These are phyloP conservation scores for Drosophila peninsularis DNA, from an alignment of 2,888 invertebrate genomes.

Conservation along the genomic window DNA sequence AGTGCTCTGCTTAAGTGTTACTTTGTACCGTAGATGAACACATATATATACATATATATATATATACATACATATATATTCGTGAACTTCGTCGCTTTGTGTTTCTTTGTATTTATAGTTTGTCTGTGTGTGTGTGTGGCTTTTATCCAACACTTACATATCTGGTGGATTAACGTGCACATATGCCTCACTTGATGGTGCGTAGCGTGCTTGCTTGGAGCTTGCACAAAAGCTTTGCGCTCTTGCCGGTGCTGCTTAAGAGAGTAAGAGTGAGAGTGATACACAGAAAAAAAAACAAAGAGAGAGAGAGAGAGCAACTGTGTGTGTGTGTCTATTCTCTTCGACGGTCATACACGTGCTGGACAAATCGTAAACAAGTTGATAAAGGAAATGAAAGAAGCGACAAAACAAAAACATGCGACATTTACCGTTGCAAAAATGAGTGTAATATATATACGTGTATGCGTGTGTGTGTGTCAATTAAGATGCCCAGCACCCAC, in stretches of 20 bases:
- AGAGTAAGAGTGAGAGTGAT: constrained; percentile 26
- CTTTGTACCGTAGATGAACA: constrained; percentile 13
- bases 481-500: constrained; percentile 19
- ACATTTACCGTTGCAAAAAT: constrained; percentile 41
- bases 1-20: constrained; percentile 31
- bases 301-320: constrained; percentile 13
- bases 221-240: constrained; percentile 69
- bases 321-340: constrained; percentile 25
- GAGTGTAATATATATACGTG: constrained; percentile 20
- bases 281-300: constrained; percentile 12
- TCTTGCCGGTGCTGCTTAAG: constrained; percentile 65
- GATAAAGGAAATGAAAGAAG: constrained; percentile 51
- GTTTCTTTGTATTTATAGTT: constrained; percentile 12
- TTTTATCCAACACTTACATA: constrained; percentile 62
- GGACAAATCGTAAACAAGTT: constrained; percentile 71
- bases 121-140: constrained; percentile 9
- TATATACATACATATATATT: too few relatives aligned
- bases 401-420: constrained; percentile 56
- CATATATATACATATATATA: not conserved
- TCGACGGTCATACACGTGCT: constrained; percentile 65
- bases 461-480: constrained; percentile 36
- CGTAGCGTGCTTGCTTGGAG: constrained; percentile 67
- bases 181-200: constrained; percentile 64
- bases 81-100: too few relatives aligned
- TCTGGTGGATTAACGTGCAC: constrained; percentile 52